Evolutionary conservation across 2,888 invertebrate species (phyloP).

Genomic region (Dolichomitus sp.): DNA sequence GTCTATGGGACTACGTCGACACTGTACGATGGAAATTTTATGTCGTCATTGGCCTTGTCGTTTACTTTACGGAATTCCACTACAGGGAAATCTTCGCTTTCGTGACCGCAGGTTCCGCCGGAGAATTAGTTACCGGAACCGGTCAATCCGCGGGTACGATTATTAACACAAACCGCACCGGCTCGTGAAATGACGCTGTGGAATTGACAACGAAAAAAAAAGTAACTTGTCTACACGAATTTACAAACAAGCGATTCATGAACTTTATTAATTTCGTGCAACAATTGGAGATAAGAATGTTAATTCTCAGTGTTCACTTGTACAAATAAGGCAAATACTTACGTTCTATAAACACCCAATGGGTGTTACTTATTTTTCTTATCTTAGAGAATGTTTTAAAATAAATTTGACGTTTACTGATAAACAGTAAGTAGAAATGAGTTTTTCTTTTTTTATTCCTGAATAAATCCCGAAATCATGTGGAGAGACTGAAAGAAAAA

Average conservation of each 20-base stretch:
- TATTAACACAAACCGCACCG: not conserved
- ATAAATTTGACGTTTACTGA: constrained; percentile 24
- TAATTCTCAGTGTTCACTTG: constrained; percentile 6
- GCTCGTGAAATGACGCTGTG: not conserved
- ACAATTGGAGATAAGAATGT: constrained; percentile 10
- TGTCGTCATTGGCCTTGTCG: constrained; percentile 89
- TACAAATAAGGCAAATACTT: constrained; percentile 6
- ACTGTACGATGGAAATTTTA: constrained; percentile 91
- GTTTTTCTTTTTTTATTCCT: constrained; percentile 18
- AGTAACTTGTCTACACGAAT: not conserved
- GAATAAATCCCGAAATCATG: too few species aligned
- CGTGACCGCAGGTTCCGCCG: constrained; percentile 61
- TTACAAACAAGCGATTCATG: not conserved
- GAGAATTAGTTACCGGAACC: not conserved
- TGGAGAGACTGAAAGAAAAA: not conserved
- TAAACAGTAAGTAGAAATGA: constrained; percentile 1
- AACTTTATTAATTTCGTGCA: constrained; percentile 2
- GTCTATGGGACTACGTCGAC: constrained; percentile 92
- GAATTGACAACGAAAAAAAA: not conserved
- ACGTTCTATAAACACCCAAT: not conserved
- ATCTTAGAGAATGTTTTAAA: not conserved
- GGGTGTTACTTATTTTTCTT: not conserved
- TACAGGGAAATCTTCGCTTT: constrained; percentile 87
- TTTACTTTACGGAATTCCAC: constrained; percentile 92
- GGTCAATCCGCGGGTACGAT: not conserved